Conservation (phyloP, 2,888 invertebrate species). For the Choristoneura rosaceana region DNA sequence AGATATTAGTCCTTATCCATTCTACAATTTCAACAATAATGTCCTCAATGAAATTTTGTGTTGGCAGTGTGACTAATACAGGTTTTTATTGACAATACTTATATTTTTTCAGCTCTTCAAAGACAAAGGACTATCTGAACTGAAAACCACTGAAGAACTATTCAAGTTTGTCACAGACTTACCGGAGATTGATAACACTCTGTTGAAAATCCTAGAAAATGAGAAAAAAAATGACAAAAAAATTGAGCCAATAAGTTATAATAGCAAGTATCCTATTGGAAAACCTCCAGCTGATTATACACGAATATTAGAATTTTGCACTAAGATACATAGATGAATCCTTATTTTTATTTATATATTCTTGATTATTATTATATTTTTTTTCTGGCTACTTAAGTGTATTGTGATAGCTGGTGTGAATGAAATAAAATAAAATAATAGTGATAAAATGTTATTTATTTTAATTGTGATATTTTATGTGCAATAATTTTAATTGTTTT, state of each 20-base stretch:
- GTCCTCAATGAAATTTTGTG: background rate
- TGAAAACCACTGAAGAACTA: background rate
- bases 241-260: background rate
- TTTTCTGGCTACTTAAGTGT: background rate
- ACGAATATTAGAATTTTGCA: background rate
- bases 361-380: no score
- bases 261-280: background rate
- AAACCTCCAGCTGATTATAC: background rate
- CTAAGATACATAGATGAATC: background rate
- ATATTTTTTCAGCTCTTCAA: constrained; percentile 7
- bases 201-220: background rate
- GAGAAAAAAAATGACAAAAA: background rate
- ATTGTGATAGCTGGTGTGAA: background rate
- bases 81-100: no score
- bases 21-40: no score
- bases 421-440: no score
- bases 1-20: no score
- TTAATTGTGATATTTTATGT: background rate
- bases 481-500: background rate
- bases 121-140: background rate
- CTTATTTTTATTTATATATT: no score
- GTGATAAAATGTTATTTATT: background rate
- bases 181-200: background rate
- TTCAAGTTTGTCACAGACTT: constrained; percentile 4
- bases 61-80: background rate